phyloP scores from a whole-genome alignment of 2,888 invertebrate species.

The Mellilla xanthometata region DNA sequence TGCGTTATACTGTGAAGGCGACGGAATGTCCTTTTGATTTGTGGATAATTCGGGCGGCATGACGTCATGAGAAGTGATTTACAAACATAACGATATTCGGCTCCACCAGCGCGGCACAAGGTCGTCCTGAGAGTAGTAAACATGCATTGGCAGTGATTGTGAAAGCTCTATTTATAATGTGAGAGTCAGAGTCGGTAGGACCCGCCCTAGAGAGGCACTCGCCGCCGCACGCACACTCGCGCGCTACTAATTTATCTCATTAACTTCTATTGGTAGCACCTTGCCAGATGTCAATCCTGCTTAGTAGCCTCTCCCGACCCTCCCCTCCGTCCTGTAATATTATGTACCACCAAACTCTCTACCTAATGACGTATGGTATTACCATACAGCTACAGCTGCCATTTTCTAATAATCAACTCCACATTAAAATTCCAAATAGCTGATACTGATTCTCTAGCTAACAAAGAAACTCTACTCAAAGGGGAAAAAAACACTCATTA shows the following conservation, averaged over 20 bases:
- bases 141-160: conserved; percentile 65
- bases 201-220: conserved; percentile 56
- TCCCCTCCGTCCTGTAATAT: too few species aligned
- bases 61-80: conserved; percentile 76
- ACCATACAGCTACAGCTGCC: too few species aligned
- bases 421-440: too few species aligned
- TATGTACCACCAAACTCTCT: too few species aligned
- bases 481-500: too few species aligned
- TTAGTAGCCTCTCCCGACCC: neutral
- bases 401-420: too few species aligned
- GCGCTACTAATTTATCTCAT: conserved; percentile 30
- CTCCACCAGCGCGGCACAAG: conserved; percentile 62
- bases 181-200: conserved; percentile 52
- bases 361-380: too few species aligned
- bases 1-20: conserved; percentile 18
- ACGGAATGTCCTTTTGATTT: conserved; percentile 38
- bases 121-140: conserved; percentile 69
- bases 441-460: too few species aligned
- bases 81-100: conserved; percentile 71
- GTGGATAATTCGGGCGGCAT: conserved; percentile 66
- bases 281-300: conserved; percentile 10
- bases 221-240: conserved; percentile 29
- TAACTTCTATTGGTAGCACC: conserved; percentile 21
- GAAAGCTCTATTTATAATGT: conserved; percentile 68
- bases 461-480: too few species aligned